Conservation (phyloP, 2,888 invertebrate genomes). For the Trichogramma evanescens region DNA sequence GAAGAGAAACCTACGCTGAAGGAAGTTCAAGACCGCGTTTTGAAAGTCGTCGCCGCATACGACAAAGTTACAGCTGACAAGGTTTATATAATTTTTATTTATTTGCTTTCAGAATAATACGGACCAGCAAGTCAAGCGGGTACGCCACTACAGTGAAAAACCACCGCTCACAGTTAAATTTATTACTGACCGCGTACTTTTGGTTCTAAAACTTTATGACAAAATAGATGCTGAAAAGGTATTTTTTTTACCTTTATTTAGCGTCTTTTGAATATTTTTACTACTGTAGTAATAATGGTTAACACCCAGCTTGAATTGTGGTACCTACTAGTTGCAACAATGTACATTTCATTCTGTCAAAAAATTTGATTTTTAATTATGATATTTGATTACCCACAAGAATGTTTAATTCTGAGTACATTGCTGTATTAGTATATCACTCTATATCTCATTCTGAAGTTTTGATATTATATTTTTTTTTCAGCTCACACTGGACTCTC, state of each 20-base stretch:
- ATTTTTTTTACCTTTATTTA: constrained; percentile 42
- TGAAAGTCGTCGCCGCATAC: constrained; percentile 80
- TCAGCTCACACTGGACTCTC: constrained; percentile 85
- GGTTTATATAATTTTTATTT: constrained; percentile 54
- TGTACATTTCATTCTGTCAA: constrained; percentile 6
- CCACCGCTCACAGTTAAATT: constrained; percentile 74
- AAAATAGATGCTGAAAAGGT: constrained; percentile 93
- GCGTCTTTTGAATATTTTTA: constrained; percentile 9
- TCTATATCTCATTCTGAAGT: not conserved
- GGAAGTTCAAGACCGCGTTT: constrained; percentile 71
- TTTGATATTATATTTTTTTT: constrained; percentile 36
- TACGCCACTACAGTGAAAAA: constrained; percentile 68
- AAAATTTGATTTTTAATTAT: not conserved
- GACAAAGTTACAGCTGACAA: constrained; percentile 83
- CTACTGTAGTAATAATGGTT: constrained; percentile 18
- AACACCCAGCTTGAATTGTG: constrained; percentile 39
- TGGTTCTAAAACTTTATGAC: constrained; percentile 95
- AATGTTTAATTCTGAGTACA: not conserved
- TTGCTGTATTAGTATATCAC: constrained; percentile 15
- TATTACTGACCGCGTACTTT: constrained; percentile 81
- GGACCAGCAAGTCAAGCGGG: constrained; percentile 53
- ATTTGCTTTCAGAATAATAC: constrained; percentile 58
- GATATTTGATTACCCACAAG: not conserved
- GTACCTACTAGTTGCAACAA: constrained; percentile 25
- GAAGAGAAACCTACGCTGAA: constrained; percentile 54